Evolutionary conservation across 2,797 vertebrate genomes (phyloP).

Genomic region (Sebastes kiyomatsui): DNA sequence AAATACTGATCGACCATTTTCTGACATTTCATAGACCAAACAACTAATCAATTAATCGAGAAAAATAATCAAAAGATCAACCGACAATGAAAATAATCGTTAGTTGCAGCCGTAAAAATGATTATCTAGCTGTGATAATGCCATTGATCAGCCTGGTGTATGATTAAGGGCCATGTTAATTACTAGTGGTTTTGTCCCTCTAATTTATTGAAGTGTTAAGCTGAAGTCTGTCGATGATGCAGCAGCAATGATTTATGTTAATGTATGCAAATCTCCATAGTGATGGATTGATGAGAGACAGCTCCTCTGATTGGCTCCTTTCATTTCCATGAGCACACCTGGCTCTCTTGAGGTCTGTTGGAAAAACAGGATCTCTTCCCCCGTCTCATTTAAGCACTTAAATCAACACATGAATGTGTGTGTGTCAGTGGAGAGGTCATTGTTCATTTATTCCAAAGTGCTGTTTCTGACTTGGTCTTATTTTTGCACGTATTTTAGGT

Average conservation of each 20-base stretch:
- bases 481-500: not conserved
- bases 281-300: constrained; percentile 51
- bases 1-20: no score
- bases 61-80: no score
- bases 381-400: constrained; percentile 22
- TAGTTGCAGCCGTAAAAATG: no score
- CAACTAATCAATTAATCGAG: no score
- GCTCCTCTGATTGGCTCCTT: constrained; percentile 46
- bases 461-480: not conserved
- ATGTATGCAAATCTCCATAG: constrained; percentile 74
- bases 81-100: no score
- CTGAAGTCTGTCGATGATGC: constrained; percentile 2
- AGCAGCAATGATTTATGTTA: constrained; percentile 54
- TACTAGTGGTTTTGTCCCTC: not conserved
- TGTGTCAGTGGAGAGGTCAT: not conserved
- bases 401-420: constrained; percentile 22
- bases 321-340: constrained; percentile 63
- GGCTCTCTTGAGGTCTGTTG: constrained; percentile 56
- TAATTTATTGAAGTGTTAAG: not conserved
- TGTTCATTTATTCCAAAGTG: constrained; percentile 8
- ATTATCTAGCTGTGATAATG: not conserved
- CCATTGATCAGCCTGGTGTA: not conserved
- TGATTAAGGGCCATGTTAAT: not conserved
- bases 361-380: constrained; percentile 20
- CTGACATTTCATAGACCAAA: no score